phyloP scores from a whole-genome alignment of 2,113 vertebrate genomes.

The Tachycineta bicolor region DNA sequence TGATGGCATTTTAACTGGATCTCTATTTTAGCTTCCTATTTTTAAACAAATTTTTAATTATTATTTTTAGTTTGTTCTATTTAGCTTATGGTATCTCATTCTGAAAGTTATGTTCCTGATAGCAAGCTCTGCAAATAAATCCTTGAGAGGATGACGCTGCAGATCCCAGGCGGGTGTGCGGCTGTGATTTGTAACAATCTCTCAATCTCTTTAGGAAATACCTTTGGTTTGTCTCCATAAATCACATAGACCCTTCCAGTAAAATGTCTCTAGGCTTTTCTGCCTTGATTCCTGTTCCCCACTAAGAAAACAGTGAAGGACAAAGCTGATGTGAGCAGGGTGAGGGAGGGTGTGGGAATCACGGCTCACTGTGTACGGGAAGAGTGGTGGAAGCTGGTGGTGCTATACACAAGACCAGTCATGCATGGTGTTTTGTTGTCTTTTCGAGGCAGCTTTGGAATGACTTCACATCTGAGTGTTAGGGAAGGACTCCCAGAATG shows the following conservation, averaged over 20 bases:
- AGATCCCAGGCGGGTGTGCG: background rate
- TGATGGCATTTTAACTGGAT: too few relatives aligned
- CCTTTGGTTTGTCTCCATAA: background rate
- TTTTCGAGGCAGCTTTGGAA: background rate
- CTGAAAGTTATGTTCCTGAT: background rate
- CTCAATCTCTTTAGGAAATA: background rate
- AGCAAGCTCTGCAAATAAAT: background rate
- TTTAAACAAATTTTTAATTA: too few relatives aligned
- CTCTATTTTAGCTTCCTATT: background rate
- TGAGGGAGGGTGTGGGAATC: background rate
- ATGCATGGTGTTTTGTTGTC: background rate
- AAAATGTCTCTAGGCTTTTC: background rate
- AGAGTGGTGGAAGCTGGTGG: background rate
- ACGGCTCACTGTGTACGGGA: fast-evolving
- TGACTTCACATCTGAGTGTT: background rate
- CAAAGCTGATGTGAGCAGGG: background rate
- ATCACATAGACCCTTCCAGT: background rate
- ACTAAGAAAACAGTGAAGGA: background rate
- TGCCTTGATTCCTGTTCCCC: background rate
- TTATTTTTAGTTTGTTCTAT: background rate
- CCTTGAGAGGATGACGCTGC: background rate
- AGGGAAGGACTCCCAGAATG: background rate
- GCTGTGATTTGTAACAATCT: background rate
- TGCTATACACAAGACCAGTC: background rate
- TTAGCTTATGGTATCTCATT: background rate